Evolutionary conservation across 1,140 invertebrate species (phyloP).

Genomic region (Magallana ariakensis): DNA sequence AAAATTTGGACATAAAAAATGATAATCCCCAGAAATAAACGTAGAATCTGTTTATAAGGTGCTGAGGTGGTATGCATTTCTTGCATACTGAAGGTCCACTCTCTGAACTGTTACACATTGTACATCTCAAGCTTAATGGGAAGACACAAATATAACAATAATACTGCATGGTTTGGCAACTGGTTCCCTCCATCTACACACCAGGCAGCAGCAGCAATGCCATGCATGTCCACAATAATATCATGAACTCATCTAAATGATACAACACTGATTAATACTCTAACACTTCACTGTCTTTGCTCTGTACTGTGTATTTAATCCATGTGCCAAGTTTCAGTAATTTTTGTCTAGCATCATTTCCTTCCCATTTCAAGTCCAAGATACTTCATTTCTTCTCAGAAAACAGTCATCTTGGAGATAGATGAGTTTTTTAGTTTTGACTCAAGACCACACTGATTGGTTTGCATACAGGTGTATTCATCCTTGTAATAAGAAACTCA

Average conservation of each 20-base stretch:
- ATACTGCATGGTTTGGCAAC: conserved; percentile 12
- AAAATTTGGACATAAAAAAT: too few species aligned
- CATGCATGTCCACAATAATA: conserved; percentile 24
- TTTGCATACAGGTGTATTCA: too few species aligned
- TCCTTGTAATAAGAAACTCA: neutral
- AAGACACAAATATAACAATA: neutral
- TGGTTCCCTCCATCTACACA: neutral
- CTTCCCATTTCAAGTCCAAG: too few species aligned
- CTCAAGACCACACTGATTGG: too few species aligned
- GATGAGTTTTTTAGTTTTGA: too few species aligned
- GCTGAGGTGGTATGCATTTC: neutral
- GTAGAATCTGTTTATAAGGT: neutral
- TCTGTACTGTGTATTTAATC: neutral
- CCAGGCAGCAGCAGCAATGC: neutral
- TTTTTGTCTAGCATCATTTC: neutral
- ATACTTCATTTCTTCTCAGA: too few species aligned
- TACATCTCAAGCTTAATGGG: neutral
- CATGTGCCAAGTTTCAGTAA: conserved; percentile 5
- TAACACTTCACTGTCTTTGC: too few species aligned
- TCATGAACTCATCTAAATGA: neutral
- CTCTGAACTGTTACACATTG: neutral
- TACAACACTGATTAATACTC: neutral
- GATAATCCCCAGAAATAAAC: neutral
- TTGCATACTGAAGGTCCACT: neutral
- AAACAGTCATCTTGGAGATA: too few species aligned